A percentile compares a stretch with the other conserved stretches of the same genome.
These are phyloP conservation scores for Xenopus borealis DNA, from an alignment of 2,113 vertebrate genomes.

Conservation along the genomic window DNA sequence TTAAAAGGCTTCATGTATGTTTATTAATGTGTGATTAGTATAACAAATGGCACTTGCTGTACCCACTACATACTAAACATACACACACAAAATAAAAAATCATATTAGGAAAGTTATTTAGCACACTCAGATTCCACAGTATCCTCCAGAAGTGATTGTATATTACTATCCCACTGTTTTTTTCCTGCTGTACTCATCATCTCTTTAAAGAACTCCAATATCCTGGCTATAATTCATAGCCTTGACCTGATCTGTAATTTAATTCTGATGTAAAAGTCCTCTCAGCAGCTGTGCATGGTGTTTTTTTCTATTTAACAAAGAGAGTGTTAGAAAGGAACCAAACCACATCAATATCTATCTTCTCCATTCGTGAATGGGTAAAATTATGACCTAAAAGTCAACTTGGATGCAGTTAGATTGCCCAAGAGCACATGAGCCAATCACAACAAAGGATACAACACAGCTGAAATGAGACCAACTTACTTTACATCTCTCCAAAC, in stretches of 20 bases:
- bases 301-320: conserved; percentile 12
- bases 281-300: conserved; percentile 15
- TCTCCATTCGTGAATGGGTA: background rate
- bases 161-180: background rate
- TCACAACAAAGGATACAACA: conserved; percentile 16
- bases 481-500: background rate
- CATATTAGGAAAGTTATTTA: too few species aligned
- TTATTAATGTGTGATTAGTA: too few species aligned
- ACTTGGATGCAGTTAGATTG: conserved; percentile 1
- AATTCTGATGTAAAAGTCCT: conserved; percentile 1
- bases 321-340: background rate
- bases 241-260: conserved; percentile 10
- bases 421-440: conserved; percentile 7
- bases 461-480: conserved; percentile 8
- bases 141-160: background rate
- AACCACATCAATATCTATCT: conserved; percentile 22
- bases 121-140: too few species aligned
- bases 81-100: too few species aligned
- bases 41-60: too few species aligned
- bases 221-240: background rate
- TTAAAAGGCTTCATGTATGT: too few species aligned
- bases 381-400: conserved; percentile 16
- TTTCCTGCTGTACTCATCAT: background rate
- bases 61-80: too few species aligned
- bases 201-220: background rate